Conservation (phyloP, 2,113 vertebrate genomes). For the Pampusana beccarii region DNA sequence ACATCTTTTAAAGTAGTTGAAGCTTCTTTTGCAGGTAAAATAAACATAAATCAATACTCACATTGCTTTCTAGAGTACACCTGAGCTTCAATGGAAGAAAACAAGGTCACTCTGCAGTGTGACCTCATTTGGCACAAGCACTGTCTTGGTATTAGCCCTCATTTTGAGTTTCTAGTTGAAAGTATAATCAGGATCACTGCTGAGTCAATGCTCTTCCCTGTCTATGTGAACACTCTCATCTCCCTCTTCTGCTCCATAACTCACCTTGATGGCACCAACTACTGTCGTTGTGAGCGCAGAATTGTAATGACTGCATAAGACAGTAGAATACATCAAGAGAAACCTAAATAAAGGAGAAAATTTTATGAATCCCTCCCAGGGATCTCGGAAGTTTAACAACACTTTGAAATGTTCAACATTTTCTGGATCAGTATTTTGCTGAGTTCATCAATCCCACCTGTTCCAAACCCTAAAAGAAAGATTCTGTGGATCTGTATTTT, state of each 20-base stretch:
- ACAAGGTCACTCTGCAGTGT: not conserved
- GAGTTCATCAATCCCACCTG: not conserved
- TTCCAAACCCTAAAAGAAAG: not conserved
- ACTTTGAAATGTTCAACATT: not conserved
- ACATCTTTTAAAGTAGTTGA: not conserved
- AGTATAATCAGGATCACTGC: not conserved
- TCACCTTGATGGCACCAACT: constrained; percentile 90
- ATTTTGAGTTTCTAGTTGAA: not conserved
- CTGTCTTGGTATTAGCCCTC: not conserved
- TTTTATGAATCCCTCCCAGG: not conserved
- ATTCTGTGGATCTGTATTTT: not conserved
- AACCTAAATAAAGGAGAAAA: constrained; percentile 77
- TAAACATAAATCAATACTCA: not conserved
- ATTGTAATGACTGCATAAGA: constrained; percentile 92
- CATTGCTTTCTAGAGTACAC: not conserved
- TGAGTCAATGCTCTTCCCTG: not conserved
- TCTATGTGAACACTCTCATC: not conserved
- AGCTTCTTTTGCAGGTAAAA: not conserved
- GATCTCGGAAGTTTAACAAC: not conserved
- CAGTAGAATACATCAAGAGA: constrained; percentile 89
- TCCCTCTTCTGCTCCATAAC: not conserved
- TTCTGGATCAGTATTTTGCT: not conserved
- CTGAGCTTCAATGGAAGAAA: not conserved
- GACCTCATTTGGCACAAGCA: not conserved
- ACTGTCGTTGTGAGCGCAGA: constrained; percentile 90